Evolutionary conservation across 2,113 vertebrate species (phyloP).

Genomic region (Recurvirostra avosetta): DNA sequence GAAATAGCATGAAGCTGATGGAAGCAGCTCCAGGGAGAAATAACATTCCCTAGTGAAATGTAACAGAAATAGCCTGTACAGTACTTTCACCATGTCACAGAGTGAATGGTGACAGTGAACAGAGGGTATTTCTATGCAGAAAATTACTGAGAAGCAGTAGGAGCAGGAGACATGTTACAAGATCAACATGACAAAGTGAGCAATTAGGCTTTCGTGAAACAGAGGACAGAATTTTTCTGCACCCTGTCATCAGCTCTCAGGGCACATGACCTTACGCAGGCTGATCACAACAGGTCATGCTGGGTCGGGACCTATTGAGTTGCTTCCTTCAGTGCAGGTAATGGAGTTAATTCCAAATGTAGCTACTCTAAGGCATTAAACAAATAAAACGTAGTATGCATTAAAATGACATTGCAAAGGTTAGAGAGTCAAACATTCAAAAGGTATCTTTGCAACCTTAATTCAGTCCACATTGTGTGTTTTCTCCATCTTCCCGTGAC

Average conservation of each 20-base stretch:
- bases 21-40: not conserved
- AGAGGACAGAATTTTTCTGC: not conserved
- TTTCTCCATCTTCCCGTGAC: not conserved
- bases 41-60: not conserved
- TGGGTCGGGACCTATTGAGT: not conserved
- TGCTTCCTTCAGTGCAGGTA: conserved; percentile 16
- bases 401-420: conserved; percentile 19
- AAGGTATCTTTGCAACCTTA: not conserved
- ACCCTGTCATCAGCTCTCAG: not conserved
- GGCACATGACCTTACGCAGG: not conserved
- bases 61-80: not conserved
- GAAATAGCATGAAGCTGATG: not conserved
- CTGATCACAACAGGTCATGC: not conserved
- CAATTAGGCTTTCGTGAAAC: conserved; percentile 16
- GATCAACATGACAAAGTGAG: conserved; percentile 31
- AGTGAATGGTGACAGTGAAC: conserved; percentile 5
- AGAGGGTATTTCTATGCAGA: not conserved
- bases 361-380: conserved; percentile 38
- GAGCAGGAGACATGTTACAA: not conserved
- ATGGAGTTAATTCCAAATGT: conserved; percentile 49
- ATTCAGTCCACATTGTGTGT: not conserved
- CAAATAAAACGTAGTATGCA: conserved; percentile 15
- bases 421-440: not conserved
- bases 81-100: not conserved
- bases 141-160: not conserved